Conservation (phyloP, 2,113 vertebrate species). For the Sarotherodon lohbergeri region DNA sequence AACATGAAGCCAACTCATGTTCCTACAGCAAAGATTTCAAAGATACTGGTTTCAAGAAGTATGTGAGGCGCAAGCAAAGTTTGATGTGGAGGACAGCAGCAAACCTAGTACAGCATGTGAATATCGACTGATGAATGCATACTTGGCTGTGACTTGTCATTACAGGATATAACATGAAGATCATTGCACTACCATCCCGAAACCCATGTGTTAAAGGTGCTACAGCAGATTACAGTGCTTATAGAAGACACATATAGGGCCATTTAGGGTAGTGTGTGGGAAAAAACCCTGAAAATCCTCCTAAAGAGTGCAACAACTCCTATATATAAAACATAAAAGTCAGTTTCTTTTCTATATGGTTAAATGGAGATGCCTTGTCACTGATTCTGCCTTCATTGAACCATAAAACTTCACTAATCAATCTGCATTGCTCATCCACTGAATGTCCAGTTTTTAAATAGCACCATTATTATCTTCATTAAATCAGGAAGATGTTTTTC, state of each 20-base stretch:
- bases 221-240: not conserved
- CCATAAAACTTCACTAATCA: not conserved
- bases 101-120: not conserved
- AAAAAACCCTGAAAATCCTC: accelerated
- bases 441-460: not conserved
- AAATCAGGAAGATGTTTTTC: constrained; percentile 26
- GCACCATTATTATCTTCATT: constrained; percentile 16
- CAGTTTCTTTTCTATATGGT: not conserved
- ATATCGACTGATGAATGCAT: not conserved
- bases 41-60: not conserved
- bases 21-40: not conserved
- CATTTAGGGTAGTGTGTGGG: accelerated
- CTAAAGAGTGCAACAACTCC: not conserved
- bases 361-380: not conserved
- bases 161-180: not conserved
- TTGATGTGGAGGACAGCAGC: not conserved
- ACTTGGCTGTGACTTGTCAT: not conserved
- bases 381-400: not conserved
- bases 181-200: not conserved
- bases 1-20: not conserved
- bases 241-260: not conserved
- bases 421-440: not conserved
- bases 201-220: not conserved
- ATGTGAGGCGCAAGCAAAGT: not conserved
- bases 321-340: not conserved